Conservation (phyloP, 2,797 vertebrate genomes). For the Propithecus deckenii region DNA sequence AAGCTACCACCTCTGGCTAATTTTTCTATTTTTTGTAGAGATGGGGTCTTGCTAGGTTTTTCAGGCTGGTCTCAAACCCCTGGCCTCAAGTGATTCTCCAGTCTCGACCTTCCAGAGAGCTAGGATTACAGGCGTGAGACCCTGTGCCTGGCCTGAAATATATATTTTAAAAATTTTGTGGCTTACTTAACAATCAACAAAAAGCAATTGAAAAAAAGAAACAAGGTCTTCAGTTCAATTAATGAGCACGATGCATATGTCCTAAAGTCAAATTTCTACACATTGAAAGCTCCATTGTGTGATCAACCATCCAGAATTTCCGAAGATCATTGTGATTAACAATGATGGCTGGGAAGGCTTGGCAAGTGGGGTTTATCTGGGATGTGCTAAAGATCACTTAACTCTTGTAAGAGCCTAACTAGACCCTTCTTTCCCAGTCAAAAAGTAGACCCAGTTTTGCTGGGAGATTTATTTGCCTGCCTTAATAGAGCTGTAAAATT, state of each 20-base stretch:
- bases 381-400: not conserved
- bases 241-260: not conserved
- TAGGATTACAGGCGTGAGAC: not conserved
- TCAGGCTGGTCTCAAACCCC: not conserved
- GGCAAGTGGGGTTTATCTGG: not conserved
- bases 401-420: not conserved
- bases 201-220: not conserved
- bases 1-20: not conserved
- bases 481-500: conserved; percentile 9
- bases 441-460: not conserved
- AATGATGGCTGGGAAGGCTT: not conserved
- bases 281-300: not conserved
- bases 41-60: not conserved
- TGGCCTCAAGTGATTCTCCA: not conserved
- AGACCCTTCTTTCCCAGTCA: not conserved
- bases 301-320: not conserved
- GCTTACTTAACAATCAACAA: not conserved
- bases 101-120: not conserved
- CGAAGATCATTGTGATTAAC: not conserved
- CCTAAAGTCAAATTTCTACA: not conserved
- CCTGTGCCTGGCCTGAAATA: not conserved
- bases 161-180: not conserved
- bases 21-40: not conserved
- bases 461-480: conserved; percentile 7
- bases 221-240: not conserved